Conservation (phyloP, 2,797 vertebrate species). For the Melanotaenia maccullochi region DNA sequence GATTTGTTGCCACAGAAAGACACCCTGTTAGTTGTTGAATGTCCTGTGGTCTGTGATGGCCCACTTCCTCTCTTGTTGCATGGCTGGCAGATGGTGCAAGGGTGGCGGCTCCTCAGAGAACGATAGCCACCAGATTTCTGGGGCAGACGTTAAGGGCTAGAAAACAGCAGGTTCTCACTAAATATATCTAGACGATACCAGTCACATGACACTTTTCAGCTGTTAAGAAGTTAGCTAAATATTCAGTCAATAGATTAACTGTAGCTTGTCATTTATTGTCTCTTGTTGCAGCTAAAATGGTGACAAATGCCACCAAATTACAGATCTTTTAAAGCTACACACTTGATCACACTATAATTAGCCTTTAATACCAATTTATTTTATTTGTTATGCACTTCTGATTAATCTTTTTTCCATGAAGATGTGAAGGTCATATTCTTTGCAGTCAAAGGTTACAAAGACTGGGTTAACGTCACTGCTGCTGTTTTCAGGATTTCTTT, state of each 20-base stretch:
- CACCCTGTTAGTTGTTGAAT: background rate
- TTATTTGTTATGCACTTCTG: background rate
- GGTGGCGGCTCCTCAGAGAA: slow-evolving; percentile 36
- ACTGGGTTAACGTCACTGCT: no score
- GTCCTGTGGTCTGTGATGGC: slow-evolving; percentile 21
- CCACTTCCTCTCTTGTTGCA: slow-evolving; percentile 40
- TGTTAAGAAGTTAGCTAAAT: background rate
- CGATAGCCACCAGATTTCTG: slow-evolving; percentile 42
- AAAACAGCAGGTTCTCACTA: slow-evolving; percentile 30
- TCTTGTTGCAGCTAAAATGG: background rate
- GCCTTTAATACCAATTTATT: background rate
- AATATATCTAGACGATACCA: background rate
- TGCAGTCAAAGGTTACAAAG: no score
- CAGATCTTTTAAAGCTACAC: background rate
- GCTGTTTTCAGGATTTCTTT: background rate
- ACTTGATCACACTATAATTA: background rate
- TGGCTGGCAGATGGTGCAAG: slow-evolving; percentile 57
- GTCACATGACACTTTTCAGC: background rate
- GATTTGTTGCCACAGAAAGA: slow-evolving; percentile 4
- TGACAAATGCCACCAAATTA: background rate
- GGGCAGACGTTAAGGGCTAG: slow-evolving; percentile 33
- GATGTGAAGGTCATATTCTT: background rate
- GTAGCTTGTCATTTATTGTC: background rate
- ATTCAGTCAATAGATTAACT: background rate
- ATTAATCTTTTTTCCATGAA: background rate